A percentile compares a stretch with the other conserved stretches of the same genome.
phyloP scores from a whole-genome alignment of 2,113 vertebrate species.

The Dicaeum eximium region DNA sequence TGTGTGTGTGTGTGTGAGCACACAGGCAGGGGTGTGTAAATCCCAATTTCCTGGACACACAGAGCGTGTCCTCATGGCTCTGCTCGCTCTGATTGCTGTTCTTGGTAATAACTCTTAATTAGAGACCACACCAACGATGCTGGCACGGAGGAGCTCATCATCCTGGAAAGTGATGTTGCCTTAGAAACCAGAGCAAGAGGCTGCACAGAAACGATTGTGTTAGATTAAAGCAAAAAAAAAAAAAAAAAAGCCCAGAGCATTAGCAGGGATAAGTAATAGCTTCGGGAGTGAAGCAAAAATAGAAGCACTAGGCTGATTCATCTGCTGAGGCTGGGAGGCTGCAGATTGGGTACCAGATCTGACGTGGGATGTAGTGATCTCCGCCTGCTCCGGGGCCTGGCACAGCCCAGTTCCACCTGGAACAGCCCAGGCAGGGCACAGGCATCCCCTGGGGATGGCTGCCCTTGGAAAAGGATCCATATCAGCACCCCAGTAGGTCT shows the following conservation, averaged over 20 bases:
- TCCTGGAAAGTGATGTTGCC: conserved; percentile 76
- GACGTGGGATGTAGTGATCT: not conserved
- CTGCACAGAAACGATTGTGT: conserved; percentile 10
- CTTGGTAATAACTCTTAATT: conserved; percentile 29
- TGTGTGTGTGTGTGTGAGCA: not conserved
- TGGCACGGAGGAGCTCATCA: conserved; percentile 69
- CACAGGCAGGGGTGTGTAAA: not conserved
- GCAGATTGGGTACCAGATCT: not conserved
- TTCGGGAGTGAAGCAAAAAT: conserved; percentile 22
- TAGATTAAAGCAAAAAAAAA: conserved; percentile 1
- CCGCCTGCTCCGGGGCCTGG: not conserved
- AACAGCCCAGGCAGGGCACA: not conserved
- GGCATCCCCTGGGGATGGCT: not conserved
- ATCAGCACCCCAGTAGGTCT: accelerated
- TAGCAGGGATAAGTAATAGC: conserved; percentile 48
- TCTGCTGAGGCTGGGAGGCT: conserved; percentile 12
- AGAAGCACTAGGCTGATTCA: conserved; percentile 38
- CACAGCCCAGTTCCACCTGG: not conserved
- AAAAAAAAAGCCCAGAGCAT: not conserved
- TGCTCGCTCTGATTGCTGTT: not conserved
- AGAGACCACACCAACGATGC: not conserved
- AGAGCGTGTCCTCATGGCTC: not conserved
- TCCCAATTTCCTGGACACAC: not conserved
- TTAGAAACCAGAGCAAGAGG: conserved; percentile 68
- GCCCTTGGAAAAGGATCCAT: accelerated